phyloP scores from a whole-genome alignment of 2,797 vertebrate species.

The Poecile montanus region DNA sequence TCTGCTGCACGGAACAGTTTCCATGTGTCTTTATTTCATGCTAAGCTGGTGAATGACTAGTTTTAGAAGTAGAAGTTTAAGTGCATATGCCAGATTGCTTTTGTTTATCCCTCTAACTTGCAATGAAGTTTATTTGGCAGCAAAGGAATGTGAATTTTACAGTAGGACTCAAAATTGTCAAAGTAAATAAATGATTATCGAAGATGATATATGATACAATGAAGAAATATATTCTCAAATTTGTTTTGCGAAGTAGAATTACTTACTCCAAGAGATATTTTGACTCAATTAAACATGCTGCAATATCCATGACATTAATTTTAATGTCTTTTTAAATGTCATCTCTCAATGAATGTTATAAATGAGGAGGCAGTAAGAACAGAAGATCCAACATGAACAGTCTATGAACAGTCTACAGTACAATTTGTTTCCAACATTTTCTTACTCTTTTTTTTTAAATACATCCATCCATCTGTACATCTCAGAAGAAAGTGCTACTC shows the following conservation, averaged over 20 bases:
- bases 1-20: conserved; percentile 22
- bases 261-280: neutral
- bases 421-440: neutral
- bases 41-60: neutral
- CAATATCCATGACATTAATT: neutral
- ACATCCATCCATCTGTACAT: neutral
- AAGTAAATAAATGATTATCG: neutral
- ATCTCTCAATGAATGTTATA: neutral
- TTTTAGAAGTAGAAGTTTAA: neutral
- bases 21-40: neutral
- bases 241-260: neutral
- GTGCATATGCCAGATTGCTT: neutral
- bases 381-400: neutral
- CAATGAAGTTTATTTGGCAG: neutral
- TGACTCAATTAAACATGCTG: neutral
- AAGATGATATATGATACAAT: neutral
- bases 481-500: neutral
- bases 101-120: neutral
- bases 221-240: neutral
- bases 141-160: neutral
- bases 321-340: conserved; percentile 24
- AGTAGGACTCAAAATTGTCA: neutral
- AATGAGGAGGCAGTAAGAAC: conserved; percentile 18
- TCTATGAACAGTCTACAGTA: neutral
- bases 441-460: neutral